Evolutionary conservation across 2,797 vertebrate genomes (phyloP).

Genomic region (Microctenopoma stevenorrisi): DNA sequence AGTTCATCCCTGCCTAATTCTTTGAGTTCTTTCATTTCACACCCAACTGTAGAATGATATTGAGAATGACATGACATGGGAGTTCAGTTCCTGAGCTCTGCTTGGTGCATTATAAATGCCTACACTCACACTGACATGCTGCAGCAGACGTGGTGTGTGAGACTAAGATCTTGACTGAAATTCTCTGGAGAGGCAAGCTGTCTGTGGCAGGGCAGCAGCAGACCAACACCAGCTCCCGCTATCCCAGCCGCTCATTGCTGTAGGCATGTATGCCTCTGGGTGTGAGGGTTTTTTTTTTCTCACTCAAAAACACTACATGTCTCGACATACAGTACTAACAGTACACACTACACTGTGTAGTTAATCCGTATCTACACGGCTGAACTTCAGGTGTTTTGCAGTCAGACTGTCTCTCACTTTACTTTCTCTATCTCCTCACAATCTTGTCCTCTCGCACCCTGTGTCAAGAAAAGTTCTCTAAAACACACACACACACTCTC

Average conservation of each 20-base stretch:
- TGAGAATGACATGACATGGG: constrained; percentile 70
- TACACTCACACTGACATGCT: constrained; percentile 45
- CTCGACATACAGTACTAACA: neutral
- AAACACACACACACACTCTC: constrained; percentile 19
- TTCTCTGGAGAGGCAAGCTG: constrained; percentile 54
- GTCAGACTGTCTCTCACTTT: constrained; percentile 16
- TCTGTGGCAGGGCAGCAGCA: constrained; percentile 50
- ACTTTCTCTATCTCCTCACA: neutral
- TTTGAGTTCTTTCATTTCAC: constrained; percentile 47
- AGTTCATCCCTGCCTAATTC: constrained; percentile 11
- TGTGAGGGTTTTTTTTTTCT: constrained; percentile 19
- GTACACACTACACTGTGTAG: neutral
- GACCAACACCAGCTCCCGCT: constrained; percentile 21
- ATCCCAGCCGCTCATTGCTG: constrained; percentile 42
- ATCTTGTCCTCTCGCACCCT: constrained; percentile 6
- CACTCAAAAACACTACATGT: constrained; percentile 15
- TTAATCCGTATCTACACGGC: constrained; percentile 13
- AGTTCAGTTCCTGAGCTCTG: constrained; percentile 54
- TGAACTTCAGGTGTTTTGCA: constrained; percentile 25
- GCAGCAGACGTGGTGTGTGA: constrained; percentile 42
- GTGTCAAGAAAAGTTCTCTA: constrained; percentile 31
- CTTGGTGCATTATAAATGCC: constrained; percentile 67
- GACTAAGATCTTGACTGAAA: constrained; percentile 49
- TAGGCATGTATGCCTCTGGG: constrained; percentile 42
- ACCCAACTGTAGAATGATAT: constrained; percentile 44